These are phyloP conservation scores for Heliothis virescens DNA, from an alignment of 1,140 invertebrate species.

Conservation along the genomic window DNA sequence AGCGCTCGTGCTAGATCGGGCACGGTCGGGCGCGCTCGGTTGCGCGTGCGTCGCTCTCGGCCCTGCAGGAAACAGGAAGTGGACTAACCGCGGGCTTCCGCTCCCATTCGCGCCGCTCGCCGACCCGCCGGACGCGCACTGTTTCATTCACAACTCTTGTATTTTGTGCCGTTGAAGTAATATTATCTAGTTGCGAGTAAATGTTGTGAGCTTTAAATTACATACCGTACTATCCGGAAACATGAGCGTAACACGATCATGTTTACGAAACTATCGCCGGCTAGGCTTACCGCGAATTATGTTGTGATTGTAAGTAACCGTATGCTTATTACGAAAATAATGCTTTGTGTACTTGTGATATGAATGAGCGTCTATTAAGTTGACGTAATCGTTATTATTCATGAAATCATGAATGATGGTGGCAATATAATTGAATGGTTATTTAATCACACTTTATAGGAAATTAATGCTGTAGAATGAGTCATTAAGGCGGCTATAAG, in stretches of 20 bases:
- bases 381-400: constrained; percentile 19
- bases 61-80: constrained; percentile 85
- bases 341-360: neutral
- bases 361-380: constrained; percentile 27
- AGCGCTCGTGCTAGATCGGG: constrained; percentile 57
- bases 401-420: constrained; percentile 20
- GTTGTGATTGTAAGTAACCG: constrained; percentile 35
- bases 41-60: constrained; percentile 74
- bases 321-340: constrained; percentile 17
- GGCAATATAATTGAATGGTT: constrained; percentile 3
- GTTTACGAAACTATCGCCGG: constrained; percentile 49
- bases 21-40: constrained; percentile 72
- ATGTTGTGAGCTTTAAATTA: constrained; percentile 54
- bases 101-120: constrained; percentile 80
- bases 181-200: constrained; percentile 65
- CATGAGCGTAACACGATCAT: constrained; percentile 58
- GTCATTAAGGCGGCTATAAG: neutral
- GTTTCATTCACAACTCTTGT: constrained; percentile 75
- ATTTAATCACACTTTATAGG: constrained; percentile 22
- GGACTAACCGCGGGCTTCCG: constrained; percentile 85
- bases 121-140: constrained; percentile 74
- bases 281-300: constrained; percentile 30
- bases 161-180: constrained; percentile 76
- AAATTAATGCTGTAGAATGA: neutral
- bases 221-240: constrained; percentile 58